Evolutionary conservation across 1,140 invertebrate species (phyloP).

Genomic region (Hermetia illucens): DNA sequence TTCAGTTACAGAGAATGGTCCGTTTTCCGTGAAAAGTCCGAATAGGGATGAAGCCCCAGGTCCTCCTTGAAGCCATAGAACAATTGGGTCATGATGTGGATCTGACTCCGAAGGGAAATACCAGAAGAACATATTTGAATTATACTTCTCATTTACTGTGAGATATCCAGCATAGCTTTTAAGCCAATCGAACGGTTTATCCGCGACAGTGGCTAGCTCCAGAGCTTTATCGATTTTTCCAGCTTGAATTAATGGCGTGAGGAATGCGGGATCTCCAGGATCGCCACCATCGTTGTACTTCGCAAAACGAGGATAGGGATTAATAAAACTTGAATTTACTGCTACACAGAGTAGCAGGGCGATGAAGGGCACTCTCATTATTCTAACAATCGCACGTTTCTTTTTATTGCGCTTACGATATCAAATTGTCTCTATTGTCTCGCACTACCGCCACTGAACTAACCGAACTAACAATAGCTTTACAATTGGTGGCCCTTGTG

Average conservation of each 20-base stretch:
- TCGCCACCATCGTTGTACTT: conserved; percentile 17
- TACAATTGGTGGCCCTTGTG: no score
- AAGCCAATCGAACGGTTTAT: conserved; percentile 17
- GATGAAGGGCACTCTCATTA: no score
- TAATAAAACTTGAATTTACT: no score
- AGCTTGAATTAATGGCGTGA: no score
- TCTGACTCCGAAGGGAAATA: conserved; percentile 71
- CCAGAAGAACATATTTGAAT: conserved; percentile 82
- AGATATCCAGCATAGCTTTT: conserved; percentile 43
- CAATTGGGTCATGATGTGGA: conserved; percentile 55
- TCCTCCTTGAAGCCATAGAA: conserved; percentile 75
- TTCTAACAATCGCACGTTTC: no score
- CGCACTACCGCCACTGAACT: no score
- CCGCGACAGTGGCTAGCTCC: conserved; percentile 13
- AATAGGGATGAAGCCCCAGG: conserved; percentile 68
- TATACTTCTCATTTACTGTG: conserved; percentile 58
- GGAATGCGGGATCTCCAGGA: conserved; percentile 25
- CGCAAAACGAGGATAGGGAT: conserved; percentile 22
- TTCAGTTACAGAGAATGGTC: conserved; percentile 51
- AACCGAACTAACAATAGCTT: no score
- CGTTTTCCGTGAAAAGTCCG: conserved; percentile 70
- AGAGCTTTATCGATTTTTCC: conserved; percentile 9
- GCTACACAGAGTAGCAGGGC: no score
- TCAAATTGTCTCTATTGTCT: no score
- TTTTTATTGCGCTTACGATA: no score